Base-by-base conservation (phyloP, 2,797 vertebrate genomes). In the Emydoidea blandingii region DNA sequence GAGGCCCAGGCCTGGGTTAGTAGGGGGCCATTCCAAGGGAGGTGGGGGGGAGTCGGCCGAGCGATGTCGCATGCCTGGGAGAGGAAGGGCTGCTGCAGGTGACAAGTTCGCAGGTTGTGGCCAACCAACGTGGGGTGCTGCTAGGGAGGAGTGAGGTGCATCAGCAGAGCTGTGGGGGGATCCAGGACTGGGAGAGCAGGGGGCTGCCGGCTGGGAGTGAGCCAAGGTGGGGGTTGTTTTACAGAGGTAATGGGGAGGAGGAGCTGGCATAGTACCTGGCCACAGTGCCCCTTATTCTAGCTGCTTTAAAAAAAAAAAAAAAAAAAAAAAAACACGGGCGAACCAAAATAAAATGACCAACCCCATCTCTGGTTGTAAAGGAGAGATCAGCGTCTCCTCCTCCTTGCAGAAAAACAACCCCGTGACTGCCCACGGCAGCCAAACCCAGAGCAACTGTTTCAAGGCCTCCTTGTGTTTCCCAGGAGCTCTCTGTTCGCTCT, bases 261-360 rank as follows among this genome's bases (percentile, higher is more conserved):
- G 1, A 0, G 0, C 5, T 7, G n/a, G 21, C 16, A 1, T 4
- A 90, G 54, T 47, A n/a, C 14, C 47, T 34, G 8, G 3, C 16
- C 56, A 1, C 21, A 12, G 21, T 1, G 0, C 5, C 14, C n/a
- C 90, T 89, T 68, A 57, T 53, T 59, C 49, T 31, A 3, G 62
- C 7, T n/a, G 3, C 59, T 34, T 3, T 16, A 31, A 59, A 59
- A 3, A 41, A 57, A 0, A 1, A 53, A 88, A 91, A 15, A 1
- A 14, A 34, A 0, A 12, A 49, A 90, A 85, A 89, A 44, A 44
- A 44, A 6, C 6, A 44, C 44, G 50, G 15, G 74, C 4, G 21
- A 91, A 83, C 14, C 3, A 15, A 85, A 88, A 83, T 8, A 52
- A 79, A 44, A 81, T 86, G 12, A 68, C 65, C 86, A 93, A 68